Evolutionary conservation across 1,140 invertebrate species (phyloP), one percentile per base, ranked within the genome.

Genomic region (Ptiloglossa arizonensis): DNA sequence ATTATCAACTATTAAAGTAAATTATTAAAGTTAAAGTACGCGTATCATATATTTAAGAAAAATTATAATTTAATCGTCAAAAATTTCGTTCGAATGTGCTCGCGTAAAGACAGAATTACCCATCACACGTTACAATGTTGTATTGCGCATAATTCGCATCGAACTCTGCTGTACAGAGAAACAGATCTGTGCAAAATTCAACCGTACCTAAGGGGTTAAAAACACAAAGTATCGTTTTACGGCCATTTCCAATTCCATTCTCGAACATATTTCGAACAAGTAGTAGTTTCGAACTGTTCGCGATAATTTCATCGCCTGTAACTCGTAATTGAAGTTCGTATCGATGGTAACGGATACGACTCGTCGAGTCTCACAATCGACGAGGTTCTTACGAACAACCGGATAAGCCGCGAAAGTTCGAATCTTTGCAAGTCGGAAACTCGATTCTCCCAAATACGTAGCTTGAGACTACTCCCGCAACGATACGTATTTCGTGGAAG

Each of bases 1-100:
- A 70, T 70, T 70, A 70, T 59, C 60, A 70, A 38, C 48, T 70
- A 70, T 68, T 68, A 69, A 70, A 71, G 27, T 71, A 46, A 59
- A 71, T 71, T 62, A 24, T 71, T 62, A 32, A 48, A 71, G 56
- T 71, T 71, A 71, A 48, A 60, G 19, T 62, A 48, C 24, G 44
- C 62, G 44, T 71, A 71, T 22, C 32, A 69, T 69, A 69, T 69
- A 1, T 69, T 69, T 69, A 5, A 27, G 6, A 29, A 15, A 69
- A 56, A 69, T 69, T 56, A 57, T 56, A 15, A 69, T 69, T 56
- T 67, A 54, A 67, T 67, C 64, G 54, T 67, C 64, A 67, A 67
- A 64, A 5, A 46, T 27, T 57, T 57, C 54, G 5, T 64, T 64
- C 19, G 15, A 46, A 66, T 48, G 29, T 46, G 50, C 41, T 44